Conservation (phyloP, 2,113 vertebrate genomes). For the Leucoraja erinaceus region DNA sequence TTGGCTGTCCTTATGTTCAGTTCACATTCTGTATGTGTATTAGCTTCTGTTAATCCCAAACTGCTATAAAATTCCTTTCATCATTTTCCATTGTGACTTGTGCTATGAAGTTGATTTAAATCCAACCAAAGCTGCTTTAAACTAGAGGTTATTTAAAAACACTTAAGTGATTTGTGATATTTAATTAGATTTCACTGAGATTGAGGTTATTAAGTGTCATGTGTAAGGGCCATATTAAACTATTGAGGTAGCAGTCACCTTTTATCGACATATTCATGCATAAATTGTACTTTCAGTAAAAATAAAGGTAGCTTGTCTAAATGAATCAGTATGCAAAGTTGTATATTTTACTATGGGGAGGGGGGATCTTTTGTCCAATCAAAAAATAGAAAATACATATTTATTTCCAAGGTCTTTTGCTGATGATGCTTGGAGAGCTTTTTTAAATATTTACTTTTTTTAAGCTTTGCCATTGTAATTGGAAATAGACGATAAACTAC, state of each 20-base stretch:
- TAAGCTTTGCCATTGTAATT: neutral
- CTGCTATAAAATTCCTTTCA: slow-evolving; percentile 24
- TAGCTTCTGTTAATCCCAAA: slow-evolving; percentile 17
- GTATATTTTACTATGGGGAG: too few relatives aligned
- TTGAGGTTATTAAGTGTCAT: neutral
- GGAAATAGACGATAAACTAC: neutral
- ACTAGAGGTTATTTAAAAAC: neutral
- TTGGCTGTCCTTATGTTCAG: slow-evolving; percentile 33
- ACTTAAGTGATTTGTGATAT: neutral
- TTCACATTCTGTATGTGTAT: slow-evolving; percentile 29
- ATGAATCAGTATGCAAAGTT: too few relatives aligned
- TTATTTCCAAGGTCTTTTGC: neutral
- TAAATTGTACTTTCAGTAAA: neutral
- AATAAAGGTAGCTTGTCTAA: neutral
- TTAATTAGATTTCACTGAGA: neutral
- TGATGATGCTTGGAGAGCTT: neutral
- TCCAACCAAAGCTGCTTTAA: neutral
- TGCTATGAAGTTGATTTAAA: neutral
- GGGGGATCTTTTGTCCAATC: neutral
- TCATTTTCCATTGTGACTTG: slow-evolving; percentile 16
- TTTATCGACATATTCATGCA: neutral
- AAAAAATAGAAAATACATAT: neutral
- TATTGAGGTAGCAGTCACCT: neutral
- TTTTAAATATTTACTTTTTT: neutral
- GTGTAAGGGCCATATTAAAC: neutral